Percentiles rank a stretch among this genome's conserved stretches.
phyloP scores from a whole-genome alignment of 2,888 invertebrate genomes.

The Venustoraphidia nigricollis region DNA sequence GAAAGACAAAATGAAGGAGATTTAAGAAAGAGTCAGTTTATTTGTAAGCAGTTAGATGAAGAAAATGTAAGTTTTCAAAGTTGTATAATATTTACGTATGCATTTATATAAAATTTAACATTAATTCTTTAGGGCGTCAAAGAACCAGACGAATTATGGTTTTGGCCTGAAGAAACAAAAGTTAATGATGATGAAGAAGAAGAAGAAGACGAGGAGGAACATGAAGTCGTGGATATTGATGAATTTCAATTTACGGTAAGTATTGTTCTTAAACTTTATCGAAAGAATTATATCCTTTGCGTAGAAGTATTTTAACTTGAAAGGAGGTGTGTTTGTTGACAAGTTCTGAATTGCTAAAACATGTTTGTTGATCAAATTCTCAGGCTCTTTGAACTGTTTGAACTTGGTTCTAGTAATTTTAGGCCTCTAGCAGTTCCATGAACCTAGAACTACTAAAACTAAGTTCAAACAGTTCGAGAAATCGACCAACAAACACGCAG shows the following conservation, averaged over 20 bases:
- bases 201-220: constrained; percentile 20
- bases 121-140: constrained; percentile 26
- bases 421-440: no score
- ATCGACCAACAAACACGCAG: no score
- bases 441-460: no score
- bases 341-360: no score
- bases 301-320: background rate
- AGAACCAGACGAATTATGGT: constrained; percentile 40
- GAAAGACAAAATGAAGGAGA: constrained; percentile 30
- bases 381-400: no score
- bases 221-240: constrained; percentile 19
- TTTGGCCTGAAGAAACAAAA: constrained; percentile 30
- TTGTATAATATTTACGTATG: background rate
- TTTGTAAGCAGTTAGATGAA: constrained; percentile 40
- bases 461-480: no score
- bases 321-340: background rate
- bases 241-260: constrained; percentile 12
- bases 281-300: background rate
- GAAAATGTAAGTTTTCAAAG: constrained; percentile 25
- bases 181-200: constrained; percentile 14
- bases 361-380: no score
- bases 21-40: constrained; percentile 31
- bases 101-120: constrained; percentile 4
- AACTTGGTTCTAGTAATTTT: no score
- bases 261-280: background rate